Evolutionary conservation across 2,888 invertebrate genomes (phyloP).

Genomic region (Drosophila imparisetae): DNA sequence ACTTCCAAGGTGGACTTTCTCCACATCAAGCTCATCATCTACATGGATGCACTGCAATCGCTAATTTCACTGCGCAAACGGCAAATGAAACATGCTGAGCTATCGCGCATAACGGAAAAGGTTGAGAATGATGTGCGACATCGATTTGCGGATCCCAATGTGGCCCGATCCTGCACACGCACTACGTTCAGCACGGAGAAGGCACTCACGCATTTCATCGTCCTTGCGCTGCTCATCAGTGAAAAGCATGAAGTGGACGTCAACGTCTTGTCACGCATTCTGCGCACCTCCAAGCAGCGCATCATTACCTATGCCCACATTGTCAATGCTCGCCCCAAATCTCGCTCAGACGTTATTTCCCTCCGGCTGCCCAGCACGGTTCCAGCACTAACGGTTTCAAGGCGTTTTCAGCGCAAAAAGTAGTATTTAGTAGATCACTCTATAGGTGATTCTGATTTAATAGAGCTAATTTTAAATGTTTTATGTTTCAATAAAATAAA

Average conservation of each 20-base stretch:
- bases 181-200: slow-evolving; percentile 79
- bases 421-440: slow-evolving; percentile 1
- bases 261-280: slow-evolving; percentile 66
- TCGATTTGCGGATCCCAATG: slow-evolving; percentile 77
- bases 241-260: slow-evolving; percentile 76
- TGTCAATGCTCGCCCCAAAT: slow-evolving; percentile 68
- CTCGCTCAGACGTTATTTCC: slow-evolving; percentile 58
- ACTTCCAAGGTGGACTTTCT: slow-evolving; percentile 60
- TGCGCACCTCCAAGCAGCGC: slow-evolving; percentile 73
- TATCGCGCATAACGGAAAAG: slow-evolving; percentile 83
- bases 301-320: slow-evolving; percentile 78
- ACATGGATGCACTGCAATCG: slow-evolving; percentile 81
- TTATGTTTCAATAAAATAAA: not conserved
- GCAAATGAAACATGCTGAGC: slow-evolving; percentile 62
- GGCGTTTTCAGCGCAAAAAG: slow-evolving; percentile 62
- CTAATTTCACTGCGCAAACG: slow-evolving; percentile 73
- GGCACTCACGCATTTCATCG: slow-evolving; percentile 82
- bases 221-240: slow-evolving; percentile 74
- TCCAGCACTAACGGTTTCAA: slow-evolving; percentile 52
- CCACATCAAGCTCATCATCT: slow-evolving; percentile 80
- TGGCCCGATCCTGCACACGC: slow-evolving; percentile 58
- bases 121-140: slow-evolving; percentile 82
- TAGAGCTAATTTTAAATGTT: not conserved
- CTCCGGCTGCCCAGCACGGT: slow-evolving; percentile 76
- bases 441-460: not conserved